Evolutionary conservation across 2,888 invertebrate species (phyloP).

Genomic region (Agrotis ipsilon): DNA sequence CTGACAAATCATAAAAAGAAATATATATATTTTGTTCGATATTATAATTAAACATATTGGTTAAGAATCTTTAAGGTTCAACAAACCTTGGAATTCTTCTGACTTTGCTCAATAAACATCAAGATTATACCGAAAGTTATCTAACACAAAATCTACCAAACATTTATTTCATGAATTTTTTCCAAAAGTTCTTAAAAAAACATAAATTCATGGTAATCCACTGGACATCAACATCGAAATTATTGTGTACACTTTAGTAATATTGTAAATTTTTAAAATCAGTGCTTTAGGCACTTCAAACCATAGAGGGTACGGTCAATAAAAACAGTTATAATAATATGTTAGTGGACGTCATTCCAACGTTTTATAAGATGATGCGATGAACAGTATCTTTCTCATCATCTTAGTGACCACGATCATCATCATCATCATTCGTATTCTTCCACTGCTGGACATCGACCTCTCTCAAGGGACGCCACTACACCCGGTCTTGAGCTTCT

Average conservation of each 20-base stretch:
- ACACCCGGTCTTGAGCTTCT: no score
- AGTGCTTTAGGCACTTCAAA: background rate
- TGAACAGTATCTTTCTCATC: background rate
- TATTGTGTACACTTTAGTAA: background rate
- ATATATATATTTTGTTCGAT: slow-evolving; percentile 28
- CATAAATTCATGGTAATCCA: no score
- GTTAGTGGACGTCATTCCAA: background rate
- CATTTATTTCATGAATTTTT: no score
- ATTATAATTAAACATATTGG: slow-evolving; percentile 12
- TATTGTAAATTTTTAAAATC: slow-evolving; percentile 2
- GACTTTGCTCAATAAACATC: slow-evolving; percentile 2
- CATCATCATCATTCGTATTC: no score
- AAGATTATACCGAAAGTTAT: background rate
- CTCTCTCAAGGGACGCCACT: no score
- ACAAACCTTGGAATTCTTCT: slow-evolving; percentile 7
- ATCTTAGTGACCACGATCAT: no score
- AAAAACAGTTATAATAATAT: slow-evolving; percentile 1
- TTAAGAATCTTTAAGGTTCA: slow-evolving; percentile 6
- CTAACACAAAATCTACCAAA: background rate
- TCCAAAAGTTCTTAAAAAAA: background rate
- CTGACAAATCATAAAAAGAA: slow-evolving; percentile 48
- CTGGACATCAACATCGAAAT: no score
- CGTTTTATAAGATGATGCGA: background rate
- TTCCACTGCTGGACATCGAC: no score
- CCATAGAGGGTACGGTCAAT: slow-evolving; percentile 2